phyloP scores from a whole-genome alignment of 2,113 vertebrate species.

The Phyllostomus discolor region DNA sequence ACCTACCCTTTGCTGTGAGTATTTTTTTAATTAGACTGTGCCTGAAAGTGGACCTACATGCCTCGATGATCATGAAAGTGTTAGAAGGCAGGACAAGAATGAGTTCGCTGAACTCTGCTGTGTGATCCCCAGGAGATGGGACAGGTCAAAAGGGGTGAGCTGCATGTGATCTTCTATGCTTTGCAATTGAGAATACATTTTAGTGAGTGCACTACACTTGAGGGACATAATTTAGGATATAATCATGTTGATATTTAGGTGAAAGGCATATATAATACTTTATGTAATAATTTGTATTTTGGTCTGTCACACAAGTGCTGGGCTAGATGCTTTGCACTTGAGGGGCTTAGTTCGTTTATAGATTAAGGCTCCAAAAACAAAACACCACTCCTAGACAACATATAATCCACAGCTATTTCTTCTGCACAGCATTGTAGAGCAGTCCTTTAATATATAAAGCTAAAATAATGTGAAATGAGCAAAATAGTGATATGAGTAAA shows the following conservation, averaged over 20 bases:
- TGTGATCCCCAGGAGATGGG: background rate
- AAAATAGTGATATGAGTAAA: background rate
- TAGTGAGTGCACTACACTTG: background rate
- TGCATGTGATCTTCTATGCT: background rate
- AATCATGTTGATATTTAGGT: background rate
- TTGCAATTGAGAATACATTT: background rate
- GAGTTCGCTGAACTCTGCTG: background rate
- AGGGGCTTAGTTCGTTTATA: background rate
- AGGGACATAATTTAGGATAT: background rate
- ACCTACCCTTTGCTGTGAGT: conserved; percentile 91
- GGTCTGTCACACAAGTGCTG: background rate
- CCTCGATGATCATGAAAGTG: background rate
- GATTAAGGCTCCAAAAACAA: background rate
- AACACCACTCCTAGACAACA: background rate
- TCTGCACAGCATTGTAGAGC: background rate
- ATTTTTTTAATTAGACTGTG: background rate
- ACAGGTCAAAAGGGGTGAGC: background rate
- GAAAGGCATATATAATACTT: background rate
- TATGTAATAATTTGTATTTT: conserved; percentile 17
- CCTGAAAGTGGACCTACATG: background rate
- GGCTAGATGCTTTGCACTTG: background rate
- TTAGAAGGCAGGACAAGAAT: background rate
- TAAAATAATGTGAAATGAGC: background rate
- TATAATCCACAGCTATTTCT: background rate
- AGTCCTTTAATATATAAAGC: background rate